Conservation (phyloP, 2,797 vertebrate genomes). For the Catharus ustulatus region DNA sequence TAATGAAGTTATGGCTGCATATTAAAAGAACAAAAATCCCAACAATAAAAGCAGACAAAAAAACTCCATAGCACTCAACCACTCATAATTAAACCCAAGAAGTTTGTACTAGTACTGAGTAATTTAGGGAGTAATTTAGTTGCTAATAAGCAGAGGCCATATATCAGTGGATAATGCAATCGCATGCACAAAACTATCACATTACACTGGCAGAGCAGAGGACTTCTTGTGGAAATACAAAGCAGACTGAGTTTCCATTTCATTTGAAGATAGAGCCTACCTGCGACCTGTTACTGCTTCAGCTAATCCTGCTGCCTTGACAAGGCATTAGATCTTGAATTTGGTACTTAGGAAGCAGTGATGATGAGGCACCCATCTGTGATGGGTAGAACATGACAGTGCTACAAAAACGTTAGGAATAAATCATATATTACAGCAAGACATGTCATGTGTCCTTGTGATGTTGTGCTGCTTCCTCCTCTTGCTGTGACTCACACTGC, state of each 20-base stretch:
- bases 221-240: not conserved
- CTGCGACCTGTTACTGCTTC: not conserved
- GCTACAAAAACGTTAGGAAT: not conserved
- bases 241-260: not conserved
- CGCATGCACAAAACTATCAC: not conserved
- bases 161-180: not conserved
- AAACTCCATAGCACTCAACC: not conserved
- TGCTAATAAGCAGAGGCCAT: not conserved
- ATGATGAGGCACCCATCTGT: not conserved
- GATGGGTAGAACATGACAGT: not conserved
- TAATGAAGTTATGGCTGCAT: not conserved
- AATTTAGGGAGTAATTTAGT: not conserved
- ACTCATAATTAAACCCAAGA: not conserved
- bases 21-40: not conserved
- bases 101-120: not conserved
- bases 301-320: not conserved
- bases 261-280: not conserved
- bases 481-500: not conserved
- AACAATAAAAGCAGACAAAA: not conserved
- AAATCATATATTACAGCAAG: not conserved
- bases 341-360: not conserved
- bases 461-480: not conserved
- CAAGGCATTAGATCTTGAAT: not conserved
- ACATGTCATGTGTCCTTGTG: fast-evolving
- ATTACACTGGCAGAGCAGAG: not conserved